A percentile compares a stretch with the other conserved stretches of the same genome.
phyloP scores from a whole-genome alignment of 2,113 vertebrate genomes.

The Taxidea taxus region DNA sequence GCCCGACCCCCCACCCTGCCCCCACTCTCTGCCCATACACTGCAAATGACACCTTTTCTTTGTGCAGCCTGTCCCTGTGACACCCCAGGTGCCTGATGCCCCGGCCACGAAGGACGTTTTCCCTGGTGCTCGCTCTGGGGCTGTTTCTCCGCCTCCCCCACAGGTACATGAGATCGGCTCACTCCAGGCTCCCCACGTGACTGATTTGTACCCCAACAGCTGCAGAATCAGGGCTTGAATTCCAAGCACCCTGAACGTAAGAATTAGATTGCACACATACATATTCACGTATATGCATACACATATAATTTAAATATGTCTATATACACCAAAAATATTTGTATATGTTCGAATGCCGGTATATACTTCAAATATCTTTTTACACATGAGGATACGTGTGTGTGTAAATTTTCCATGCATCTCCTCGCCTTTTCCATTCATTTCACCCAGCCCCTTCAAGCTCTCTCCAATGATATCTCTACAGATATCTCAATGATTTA shows the following conservation, averaged over 20 bases:
- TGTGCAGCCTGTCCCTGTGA: neutral
- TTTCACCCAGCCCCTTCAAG: neutral
- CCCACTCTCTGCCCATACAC: too few species aligned
- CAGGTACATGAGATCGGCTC: accelerated
- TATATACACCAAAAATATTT: neutral
- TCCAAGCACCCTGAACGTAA: neutral
- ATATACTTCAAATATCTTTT: neutral
- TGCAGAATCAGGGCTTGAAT: neutral
- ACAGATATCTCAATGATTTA: neutral
- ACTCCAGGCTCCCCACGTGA: neutral
- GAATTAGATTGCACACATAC: neutral
- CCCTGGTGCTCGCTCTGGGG: neutral
- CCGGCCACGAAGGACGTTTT: too few species aligned
- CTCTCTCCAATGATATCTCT: neutral
- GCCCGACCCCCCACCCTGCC: neutral
- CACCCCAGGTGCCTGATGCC: neutral
- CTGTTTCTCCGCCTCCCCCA: accelerated
- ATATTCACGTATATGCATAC: neutral
- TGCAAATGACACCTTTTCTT: neutral
- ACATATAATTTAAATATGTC: neutral
- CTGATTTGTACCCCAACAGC: neutral
- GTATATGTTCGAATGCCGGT: neutral
- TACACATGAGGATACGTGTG: neutral
- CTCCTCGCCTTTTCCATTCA: neutral
- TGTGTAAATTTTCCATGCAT: neutral